Base-by-base conservation (phyloP, 2,888 invertebrate genomes). In the Pollenia amentaria region DNA sequence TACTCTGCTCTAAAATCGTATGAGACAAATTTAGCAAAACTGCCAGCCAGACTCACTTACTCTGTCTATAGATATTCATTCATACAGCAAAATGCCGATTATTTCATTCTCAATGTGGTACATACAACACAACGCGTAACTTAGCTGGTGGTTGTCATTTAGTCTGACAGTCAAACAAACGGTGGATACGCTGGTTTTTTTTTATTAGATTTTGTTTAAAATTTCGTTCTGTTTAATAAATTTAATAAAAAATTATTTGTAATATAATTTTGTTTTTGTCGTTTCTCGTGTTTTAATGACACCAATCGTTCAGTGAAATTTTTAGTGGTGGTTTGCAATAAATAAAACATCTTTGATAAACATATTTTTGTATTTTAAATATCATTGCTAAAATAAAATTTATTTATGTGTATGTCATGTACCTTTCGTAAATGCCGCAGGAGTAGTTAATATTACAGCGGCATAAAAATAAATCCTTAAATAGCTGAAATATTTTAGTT, bases 81-180 rank as follows among this genome's bases (percentile, higher is more conserved):
- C 55, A 51, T 16, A 40, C 40, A 60, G 44, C 21, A 57, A 76
- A 79, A 76, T 83, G 69, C 57, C 57, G 76, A 80, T 70, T 76
- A 57, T 76, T 86, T 79, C 38, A 85, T 78, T 73, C 73, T 73
- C 60, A 73, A 21, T 60, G 42, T 18, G 11, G 65, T 51, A 51
- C 64, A 44, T 18, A 51, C 7, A 12, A 72, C 65, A 67, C 76
- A 73, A 79, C 76, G 77, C 55, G 72, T 80, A 77, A 77, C 46
- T 67, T 67, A 18, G 70, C 48, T 77, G 53, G 46, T 75, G 69
- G 69, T 75, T 64, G 78, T 81, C 67, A 44, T 73, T 29, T 18
- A 69, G 64, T 64, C 67, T 57, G 48, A 44, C 69, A 69, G 65
- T 51, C 38, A 67, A 1, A 7, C 44, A 57, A 67, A 46, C 73